Conservation (phyloP, 2,797 vertebrate species). For the Acrossocheilus wenchowensis region DNA sequence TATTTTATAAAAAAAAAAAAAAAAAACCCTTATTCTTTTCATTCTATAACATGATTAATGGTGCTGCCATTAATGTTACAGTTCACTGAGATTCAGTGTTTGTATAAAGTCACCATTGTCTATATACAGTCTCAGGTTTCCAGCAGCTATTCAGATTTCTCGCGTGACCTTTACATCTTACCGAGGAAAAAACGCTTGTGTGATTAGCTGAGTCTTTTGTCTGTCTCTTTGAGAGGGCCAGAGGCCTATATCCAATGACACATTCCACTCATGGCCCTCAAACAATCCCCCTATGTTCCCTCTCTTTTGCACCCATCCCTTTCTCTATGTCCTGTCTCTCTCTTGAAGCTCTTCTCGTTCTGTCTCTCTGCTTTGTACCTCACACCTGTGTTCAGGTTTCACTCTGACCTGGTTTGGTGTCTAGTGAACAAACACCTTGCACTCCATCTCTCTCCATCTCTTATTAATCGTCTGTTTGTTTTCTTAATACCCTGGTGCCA, state of each 20-base stretch:
- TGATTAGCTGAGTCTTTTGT: constrained; percentile 68
- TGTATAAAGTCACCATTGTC: constrained; percentile 37
- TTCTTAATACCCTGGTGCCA: neutral
- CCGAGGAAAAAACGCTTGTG: constrained; percentile 60
- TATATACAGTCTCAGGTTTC: constrained; percentile 43
- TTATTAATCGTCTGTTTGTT: constrained; percentile 13
- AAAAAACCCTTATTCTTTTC: neutral
- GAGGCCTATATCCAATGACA: constrained; percentile 62
- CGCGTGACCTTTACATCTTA: constrained; percentile 58
- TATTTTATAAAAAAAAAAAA: neutral
- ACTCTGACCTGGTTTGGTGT: constrained; percentile 37
- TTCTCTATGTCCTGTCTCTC: constrained; percentile 12
- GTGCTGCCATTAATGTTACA: neutral
- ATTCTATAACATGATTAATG: neutral
- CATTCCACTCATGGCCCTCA: constrained; percentile 69
- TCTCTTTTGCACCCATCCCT: constrained; percentile 1
- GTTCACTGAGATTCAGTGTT: constrained; percentile 7
- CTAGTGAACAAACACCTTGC: constrained; percentile 20
- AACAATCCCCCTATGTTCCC: constrained; percentile 60
- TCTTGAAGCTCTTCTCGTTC: neutral
- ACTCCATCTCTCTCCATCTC: neutral
- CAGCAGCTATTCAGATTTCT: constrained; percentile 34
- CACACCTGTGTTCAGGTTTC: constrained; percentile 30
- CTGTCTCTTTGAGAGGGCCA: constrained; percentile 38
- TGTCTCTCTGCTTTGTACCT: constrained; percentile 51